A percentile compares a stretch with the other conserved stretches of the same genome.
These are phyloP conservation scores for Hypomecis punctinalis DNA, from an alignment of 2,888 invertebrate genomes.

Conservation along the genomic window DNA sequence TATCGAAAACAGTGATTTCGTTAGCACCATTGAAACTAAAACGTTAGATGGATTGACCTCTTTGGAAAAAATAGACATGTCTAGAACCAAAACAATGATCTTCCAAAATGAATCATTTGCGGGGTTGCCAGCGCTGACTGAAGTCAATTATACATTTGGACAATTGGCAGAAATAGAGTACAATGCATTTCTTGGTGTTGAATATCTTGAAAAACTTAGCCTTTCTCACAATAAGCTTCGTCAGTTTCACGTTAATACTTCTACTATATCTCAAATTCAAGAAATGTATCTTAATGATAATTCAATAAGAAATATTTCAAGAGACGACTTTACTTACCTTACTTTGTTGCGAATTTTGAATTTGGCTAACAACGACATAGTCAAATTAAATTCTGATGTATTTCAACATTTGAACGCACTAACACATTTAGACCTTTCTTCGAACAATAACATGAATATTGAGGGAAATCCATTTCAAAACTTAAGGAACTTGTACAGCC, in stretches of 20 bases:
- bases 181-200: slow-evolving; percentile 36
- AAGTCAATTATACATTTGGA: slow-evolving; percentile 39
- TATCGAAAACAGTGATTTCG: slow-evolving; percentile 28
- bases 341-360: slow-evolving; percentile 34
- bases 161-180: slow-evolving; percentile 35
- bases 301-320: slow-evolving; percentile 32
- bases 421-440: slow-evolving; percentile 39
- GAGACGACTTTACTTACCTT: slow-evolving; percentile 37
- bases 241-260: slow-evolving; percentile 38
- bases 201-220: slow-evolving; percentile 36
- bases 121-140: slow-evolving; percentile 24
- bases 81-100: slow-evolving; percentile 23
- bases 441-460: slow-evolving; percentile 34
- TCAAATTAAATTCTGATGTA: slow-evolving; percentile 29
- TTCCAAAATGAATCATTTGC: slow-evolving; percentile 39
- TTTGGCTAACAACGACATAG: slow-evolving; percentile 40
- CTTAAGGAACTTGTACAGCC: slow-evolving; percentile 31
- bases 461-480: slow-evolving; percentile 38
- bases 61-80: slow-evolving; percentile 32
- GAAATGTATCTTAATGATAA: slow-evolving; percentile 43
- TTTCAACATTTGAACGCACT: slow-evolving; percentile 29
- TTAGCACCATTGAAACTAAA: slow-evolving; percentile 27
- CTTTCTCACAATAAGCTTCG: slow-evolving; percentile 42
- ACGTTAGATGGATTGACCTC: slow-evolving; percentile 29
- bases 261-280: slow-evolving; percentile 33